Conservation (phyloP, 2,113 vertebrate species). For the Hippocampus zosterae region DNA sequence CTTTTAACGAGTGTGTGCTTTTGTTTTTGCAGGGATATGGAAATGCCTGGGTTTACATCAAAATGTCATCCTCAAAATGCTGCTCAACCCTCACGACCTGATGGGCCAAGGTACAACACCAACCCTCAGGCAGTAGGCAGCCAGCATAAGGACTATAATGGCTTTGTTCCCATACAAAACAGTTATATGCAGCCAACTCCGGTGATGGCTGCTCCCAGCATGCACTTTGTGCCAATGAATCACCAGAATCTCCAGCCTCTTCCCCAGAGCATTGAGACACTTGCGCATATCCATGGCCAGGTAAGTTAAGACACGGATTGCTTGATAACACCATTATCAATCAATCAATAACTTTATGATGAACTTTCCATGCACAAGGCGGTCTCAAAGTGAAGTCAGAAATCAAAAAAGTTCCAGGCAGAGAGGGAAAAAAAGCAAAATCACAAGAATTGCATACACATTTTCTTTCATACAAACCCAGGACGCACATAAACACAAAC, state of each 20-base stretch:
- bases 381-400: too few relatives aligned
- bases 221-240: constrained; percentile 9
- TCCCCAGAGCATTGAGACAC: constrained; percentile 4
- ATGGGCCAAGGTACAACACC: constrained; percentile 7
- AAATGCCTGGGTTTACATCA: background rate
- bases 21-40: background rate
- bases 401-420: too few relatives aligned
- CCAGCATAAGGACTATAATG: constrained; percentile 1
- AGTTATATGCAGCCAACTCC: constrained; percentile 4
- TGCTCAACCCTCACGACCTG: constrained; percentile 3
- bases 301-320: background rate
- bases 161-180: constrained; percentile 11
- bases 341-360: too few relatives aligned
- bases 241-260: constrained; percentile 7
- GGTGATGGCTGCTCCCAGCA: constrained; percentile 10
- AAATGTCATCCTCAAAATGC: constrained; percentile 11
- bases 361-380: too few relatives aligned
- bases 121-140: background rate
- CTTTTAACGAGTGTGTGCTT: background rate
- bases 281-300: constrained; percentile 5
- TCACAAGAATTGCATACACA: too few relatives aligned
- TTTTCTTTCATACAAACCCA: too few relatives aligned
- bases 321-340: too few relatives aligned
- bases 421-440: too few relatives aligned
- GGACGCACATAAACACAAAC: too few relatives aligned